Base-by-base conservation (phyloP, 2,888 invertebrate genomes). In the Gastrophysa polygoni region DNA sequence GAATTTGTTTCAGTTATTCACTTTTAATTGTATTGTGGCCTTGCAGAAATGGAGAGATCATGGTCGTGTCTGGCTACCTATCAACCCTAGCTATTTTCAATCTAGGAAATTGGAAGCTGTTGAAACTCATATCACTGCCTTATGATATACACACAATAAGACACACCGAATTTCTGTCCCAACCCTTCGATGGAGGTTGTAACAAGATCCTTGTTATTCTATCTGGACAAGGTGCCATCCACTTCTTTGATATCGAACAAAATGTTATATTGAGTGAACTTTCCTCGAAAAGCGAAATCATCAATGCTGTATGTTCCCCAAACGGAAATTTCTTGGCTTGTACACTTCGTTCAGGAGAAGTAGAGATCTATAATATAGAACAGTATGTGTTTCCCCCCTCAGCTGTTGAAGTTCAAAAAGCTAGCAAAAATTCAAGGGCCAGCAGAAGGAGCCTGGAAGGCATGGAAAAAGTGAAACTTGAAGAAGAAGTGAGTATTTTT, bases 121-220 rank as follows among this genome's bases (percentile, higher is more conserved):
- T 85, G 1, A 86, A 85, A 73, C 83, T 82, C 34, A 80, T 89
- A 49, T 81, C 84, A 55, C 76, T 89, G 38, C 83, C 85, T 2
- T 84, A 85, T 56, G 81, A 83, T 59, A 83, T 87, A 43, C 78
- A 79, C 50, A 84, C 85, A 20, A 80, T 85, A 0, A 86, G 83
- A 72, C 84, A 86, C 72, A 74, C 89, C 38, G 82, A 83, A 20
- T 86, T 89, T 70, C 78, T 90, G 28, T 85, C 89, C 0, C 84
- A 85, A 72, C 78, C 85, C 10, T 86, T 88, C 76, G 88, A 89
- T 77, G 88, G 86, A 18, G 88, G 88, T 8, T 83, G 85, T 10
- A 89, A 88, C 74, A 87, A 85, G 79, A 82, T 87, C 59, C 76
- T 89, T 24, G 85, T 84, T 4, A 79, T 89, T 57, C 75, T 89